phyloP scores from a whole-genome alignment of 2,797 vertebrate genomes.

The Capromys pilorides region DNA sequence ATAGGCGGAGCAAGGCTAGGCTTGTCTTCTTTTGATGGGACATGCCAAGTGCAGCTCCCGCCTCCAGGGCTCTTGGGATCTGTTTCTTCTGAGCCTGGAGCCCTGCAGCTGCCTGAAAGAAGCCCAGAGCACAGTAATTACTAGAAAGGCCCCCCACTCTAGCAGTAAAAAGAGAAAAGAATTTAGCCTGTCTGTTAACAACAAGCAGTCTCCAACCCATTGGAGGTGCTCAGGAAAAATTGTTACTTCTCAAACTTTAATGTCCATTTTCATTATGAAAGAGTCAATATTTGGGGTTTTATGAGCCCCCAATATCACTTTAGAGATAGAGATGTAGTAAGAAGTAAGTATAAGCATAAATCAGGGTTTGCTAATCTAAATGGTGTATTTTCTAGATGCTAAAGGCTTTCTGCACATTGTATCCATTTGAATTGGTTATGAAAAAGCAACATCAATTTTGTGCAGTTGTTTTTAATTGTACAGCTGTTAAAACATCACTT shows the following conservation, averaged over 20 bases:
- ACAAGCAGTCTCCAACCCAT: neutral
- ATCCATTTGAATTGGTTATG: neutral
- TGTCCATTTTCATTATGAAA: slow-evolving; percentile 7
- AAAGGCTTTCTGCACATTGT: neutral
- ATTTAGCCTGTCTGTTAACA: slow-evolving; percentile 27
- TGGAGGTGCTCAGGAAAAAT: neutral
- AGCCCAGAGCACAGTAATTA: neutral
- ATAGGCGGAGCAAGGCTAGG: neutral
- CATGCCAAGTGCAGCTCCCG: neutral
- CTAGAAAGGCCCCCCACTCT: neutral
- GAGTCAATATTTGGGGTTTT: neutral
- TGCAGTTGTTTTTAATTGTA: slow-evolving; percentile 38
- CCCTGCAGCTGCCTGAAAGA: slow-evolving; percentile 59
- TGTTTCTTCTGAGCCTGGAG: neutral
- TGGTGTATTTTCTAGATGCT: neutral
- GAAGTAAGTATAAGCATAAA: neutral
- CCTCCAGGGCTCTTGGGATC: neutral
- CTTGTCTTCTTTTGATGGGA: neutral
- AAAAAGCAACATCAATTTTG: neutral
- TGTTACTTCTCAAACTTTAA: neutral
- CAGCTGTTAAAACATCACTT: neutral
- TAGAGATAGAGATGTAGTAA: neutral
- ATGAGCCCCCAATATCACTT: neutral
- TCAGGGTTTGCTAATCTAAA: neutral
- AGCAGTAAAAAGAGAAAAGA: neutral